Base-by-base conservation (phyloP, 2,888 invertebrate species). In the Diloba caeruleocephala region DNA sequence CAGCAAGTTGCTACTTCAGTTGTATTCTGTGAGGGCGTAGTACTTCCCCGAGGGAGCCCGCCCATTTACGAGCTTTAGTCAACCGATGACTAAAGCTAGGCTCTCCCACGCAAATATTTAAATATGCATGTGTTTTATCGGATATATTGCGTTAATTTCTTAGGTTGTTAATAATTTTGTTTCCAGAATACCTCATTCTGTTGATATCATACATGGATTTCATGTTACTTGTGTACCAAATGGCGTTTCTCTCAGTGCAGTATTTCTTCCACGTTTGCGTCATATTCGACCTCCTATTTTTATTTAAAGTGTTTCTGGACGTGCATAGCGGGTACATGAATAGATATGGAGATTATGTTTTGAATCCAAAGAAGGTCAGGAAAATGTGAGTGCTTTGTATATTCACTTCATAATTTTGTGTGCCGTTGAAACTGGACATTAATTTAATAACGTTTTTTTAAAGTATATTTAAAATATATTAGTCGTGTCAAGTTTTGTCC, bases 281-380 rank as follows among this genome's bases (percentile, higher is more conserved):
- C 19, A 66, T 85, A 2, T 74, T 81, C n/a, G 94, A 94, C 32
- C 39, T 82, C 0, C 71, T 94, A 52, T 94, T 90, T 64, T 29
- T 89, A 0, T 90, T 90, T 59, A 94, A 94, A 75, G 53, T 84
- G 1, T 92, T 94, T 62, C 61, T 94, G 50, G 94, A 94, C 49
- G 45, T 93, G 7, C 94, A 94, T 65, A 84, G 85, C 15, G 93
- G 94, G 0, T 93, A 89, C 42, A 87, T 93, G 81, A 93, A 94
- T 65, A 79, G 90, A 78, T 94, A 93, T 56, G 93, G 94, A 17
- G 94, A 94, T 62, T 93, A 91, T 57, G 82, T 94, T 38, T 78
- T 90, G 33, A 84, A 84, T 57, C 91, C 92, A 38, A 83, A 63
- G 42, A 92, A 88, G 88, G 91, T 93, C 0, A 79, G 91, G 39